These are phyloP conservation scores for Hydrotaea cyrtoneurina DNA, from an alignment of 2,888 invertebrate species.

Conservation along the genomic window DNA sequence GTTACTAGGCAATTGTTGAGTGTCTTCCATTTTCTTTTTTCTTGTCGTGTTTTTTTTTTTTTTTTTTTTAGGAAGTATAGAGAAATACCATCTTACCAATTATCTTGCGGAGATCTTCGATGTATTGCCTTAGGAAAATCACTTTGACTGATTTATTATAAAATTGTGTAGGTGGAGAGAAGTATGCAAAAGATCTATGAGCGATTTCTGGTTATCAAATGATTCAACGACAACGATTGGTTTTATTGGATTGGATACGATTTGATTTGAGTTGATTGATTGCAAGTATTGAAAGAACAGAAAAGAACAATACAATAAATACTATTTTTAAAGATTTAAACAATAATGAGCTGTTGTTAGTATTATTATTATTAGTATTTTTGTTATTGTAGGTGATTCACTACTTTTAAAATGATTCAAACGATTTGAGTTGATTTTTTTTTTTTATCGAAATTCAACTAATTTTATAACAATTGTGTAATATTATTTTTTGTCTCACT, in stretches of 20 bases:
- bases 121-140: constrained; percentile 81
- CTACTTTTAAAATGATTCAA: constrained; percentile 4
- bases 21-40: constrained; percentile 1
- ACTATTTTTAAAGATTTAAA: too few species aligned
- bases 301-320: constrained; percentile 54
- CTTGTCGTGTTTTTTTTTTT: neutral
- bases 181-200: constrained; percentile 62
- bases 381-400: constrained; percentile 55
- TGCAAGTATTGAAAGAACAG: constrained; percentile 45
- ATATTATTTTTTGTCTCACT: constrained; percentile 44
- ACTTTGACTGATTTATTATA: constrained; percentile 79
- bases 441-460: constrained; percentile 15
- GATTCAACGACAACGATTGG: constrained; percentile 12
- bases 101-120: constrained; percentile 81
- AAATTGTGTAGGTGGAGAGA: constrained; percentile 47
- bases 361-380: too few species aligned
- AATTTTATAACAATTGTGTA: constrained; percentile 44
- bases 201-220: constrained; percentile 63
- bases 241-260: constrained; percentile 27
- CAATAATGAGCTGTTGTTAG: too few species aligned
- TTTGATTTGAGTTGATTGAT: constrained; percentile 38
- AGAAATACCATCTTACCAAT: constrained; percentile 78
- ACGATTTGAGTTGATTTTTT: constrained; percentile 26
- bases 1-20: neutral
- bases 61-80: neutral